Evolutionary conservation across 2,113 vertebrate genomes (phyloP), one percentile per base, ranked within the genome.

Genomic region (Otolemur garnettii): DNA sequence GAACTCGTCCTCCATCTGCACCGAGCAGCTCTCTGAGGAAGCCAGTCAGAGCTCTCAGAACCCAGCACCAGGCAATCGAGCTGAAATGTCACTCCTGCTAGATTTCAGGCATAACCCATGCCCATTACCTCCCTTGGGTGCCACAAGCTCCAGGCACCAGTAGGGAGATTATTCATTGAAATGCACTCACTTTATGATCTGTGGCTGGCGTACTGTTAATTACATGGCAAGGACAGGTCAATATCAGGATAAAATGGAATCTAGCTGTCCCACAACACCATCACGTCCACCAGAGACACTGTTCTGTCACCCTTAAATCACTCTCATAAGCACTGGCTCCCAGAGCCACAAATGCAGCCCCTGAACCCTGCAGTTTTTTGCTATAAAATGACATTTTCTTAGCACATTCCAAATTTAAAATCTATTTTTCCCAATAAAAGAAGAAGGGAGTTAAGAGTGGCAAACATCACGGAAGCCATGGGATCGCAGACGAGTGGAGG

Each of bases 11-110:
- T 33, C 84, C 94, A 96, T 35, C 53, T 97, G 95, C 50, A 97
- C 26, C 22, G 93, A 97, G 84, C 83, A 96, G 81, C 97, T 97
- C 90, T 94, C 92, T 91, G 71, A 69, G 94, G 96, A 82, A 28
- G 45, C 21, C 45, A n/a, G 90, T 78, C 96, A 84, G 66, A 96
- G 86, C 60, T 92, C 87, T 96, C 62, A 26, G 90, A 96, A 96
- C 42, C 93, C 91, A 28, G 87, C 93, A 93, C 21, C 7, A 14
- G 64, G 90, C 87, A 90, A 68, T 0, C 11, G 81, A 93, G 90
- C 60, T 91, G 89, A 94, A 97, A 96, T 93, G 74, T 86, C 95
- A 97, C 55, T 87, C 42, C 57, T 5, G 91, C 57, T 19, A 13
- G 72, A 75, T 11, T 30, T 12, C 50, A 0, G 50, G 62, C n/a